Evolutionary conservation across 2,797 vertebrate species (phyloP), one percentile per base, ranked within the genome.

Genomic region (Rhinophrynus dorsalis): DNA sequence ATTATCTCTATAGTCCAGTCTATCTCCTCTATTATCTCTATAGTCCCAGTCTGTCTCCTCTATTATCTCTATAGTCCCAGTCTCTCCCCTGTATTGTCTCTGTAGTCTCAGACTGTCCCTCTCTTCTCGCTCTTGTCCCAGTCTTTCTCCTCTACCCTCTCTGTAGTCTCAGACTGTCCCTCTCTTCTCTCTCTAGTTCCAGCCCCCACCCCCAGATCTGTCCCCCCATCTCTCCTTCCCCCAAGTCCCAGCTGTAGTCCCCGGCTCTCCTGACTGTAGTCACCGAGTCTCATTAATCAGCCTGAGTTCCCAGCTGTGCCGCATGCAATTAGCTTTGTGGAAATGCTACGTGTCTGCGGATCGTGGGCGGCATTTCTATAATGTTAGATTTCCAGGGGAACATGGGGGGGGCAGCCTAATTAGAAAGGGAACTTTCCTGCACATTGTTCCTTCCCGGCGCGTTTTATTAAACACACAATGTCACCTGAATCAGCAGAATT

Each of bases 271-370:
- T 47, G 11, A 32, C 51, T 54, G 58, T 55, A 62, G 50, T 70
- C 37, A 12, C 42, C 1, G 20, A 27, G 60, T 48, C 58, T 63
- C 68, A 70, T 70, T 70, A 71, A 64, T 63, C 59, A 57, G 59
- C 45, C 42, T 48, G 21, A 13, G 65, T 47, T 63, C 68, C 51
- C 68, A 57, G 59, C 68, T 63, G 68, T 48, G 58, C 50, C 48
- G 42, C 52, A 21, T 56, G 60, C 60, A 71, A 63, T 71, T 63
- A 71, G 42, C 68, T 71, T 45, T 70, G 68, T 62, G 59, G 68
- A 70, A 62, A 70, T 47, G 50, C 56, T 63, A 70, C 29, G 30
- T 11, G 30, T 70, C 68, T 63, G 68, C 23, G 51, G 68, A 64
- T 56, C 60, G 68, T 64, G 60, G 68, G 60, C 59, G 60, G 59